Evolutionary conservation across 2,113 vertebrate genomes (phyloP).

Genomic region (Nothobranchius kuhntae): DNA sequence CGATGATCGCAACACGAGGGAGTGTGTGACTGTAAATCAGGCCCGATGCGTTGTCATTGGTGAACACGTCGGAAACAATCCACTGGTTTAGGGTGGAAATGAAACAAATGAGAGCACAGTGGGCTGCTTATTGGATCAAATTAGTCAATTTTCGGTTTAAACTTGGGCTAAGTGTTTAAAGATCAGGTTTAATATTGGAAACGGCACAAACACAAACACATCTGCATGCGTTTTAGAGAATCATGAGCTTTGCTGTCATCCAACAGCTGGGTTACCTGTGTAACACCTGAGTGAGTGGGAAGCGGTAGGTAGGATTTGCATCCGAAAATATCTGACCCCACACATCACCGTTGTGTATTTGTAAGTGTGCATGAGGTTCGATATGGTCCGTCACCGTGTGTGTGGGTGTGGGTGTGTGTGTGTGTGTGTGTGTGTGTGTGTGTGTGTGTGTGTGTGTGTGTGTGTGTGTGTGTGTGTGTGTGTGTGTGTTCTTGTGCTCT

Average conservation of each 20-base stretch:
- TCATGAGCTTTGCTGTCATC: conserved; percentile 8
- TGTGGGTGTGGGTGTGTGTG: conserved; percentile 22
- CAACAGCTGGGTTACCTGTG: conserved; percentile 55
- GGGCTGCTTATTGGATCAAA: conserved; percentile 24
- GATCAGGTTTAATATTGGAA: conserved; percentile 13
- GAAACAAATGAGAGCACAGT: conserved; percentile 35
- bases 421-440: too few species aligned
- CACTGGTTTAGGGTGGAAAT: conserved; percentile 20
- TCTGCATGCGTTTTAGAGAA: background rate
- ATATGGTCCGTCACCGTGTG: conserved; percentile 27
- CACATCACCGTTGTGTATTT: conserved; percentile 49
- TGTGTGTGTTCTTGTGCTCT: too few species aligned
- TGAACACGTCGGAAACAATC: conserved; percentile 18
- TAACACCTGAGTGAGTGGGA: conserved; percentile 64
- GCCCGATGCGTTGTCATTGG: conserved; percentile 26
- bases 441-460: too few species aligned
- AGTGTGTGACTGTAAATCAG: conserved; percentile 11
- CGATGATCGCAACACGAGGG: conserved; percentile 28
- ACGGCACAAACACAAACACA: background rate
- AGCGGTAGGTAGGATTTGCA: conserved; percentile 21
- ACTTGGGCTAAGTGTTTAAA: conserved; percentile 8
- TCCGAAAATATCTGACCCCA: conserved; percentile 65
- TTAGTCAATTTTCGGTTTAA: conserved; percentile 41
- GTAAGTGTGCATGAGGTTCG: conserved; percentile 40
- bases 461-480: too few species aligned